phyloP scores from a whole-genome alignment of 2,888 invertebrate genomes.

The Dynastes grantii region DNA sequence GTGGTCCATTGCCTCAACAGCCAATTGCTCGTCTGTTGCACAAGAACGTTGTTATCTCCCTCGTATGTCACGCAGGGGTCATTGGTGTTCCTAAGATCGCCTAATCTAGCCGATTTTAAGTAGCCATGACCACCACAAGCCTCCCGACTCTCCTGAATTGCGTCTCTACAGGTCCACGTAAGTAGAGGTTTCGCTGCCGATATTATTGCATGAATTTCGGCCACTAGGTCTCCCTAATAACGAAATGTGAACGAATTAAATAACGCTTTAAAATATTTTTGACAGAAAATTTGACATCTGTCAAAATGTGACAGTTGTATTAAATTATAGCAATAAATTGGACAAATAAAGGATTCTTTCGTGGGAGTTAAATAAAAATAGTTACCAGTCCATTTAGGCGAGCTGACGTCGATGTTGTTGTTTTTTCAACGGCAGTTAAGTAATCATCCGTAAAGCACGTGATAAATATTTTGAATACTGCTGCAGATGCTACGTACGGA shows the following conservation, averaged over 20 bases:
- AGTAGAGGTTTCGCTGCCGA: slow-evolving; percentile 80
- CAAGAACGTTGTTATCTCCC: slow-evolving; percentile 95
- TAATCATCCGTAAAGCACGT: slow-evolving; percentile 78
- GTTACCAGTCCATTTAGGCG: slow-evolving; percentile 64
- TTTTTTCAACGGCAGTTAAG: slow-evolving; percentile 79
- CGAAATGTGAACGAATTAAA: background rate
- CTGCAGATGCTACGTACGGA: slow-evolving; percentile 82
- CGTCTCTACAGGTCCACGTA: slow-evolving; percentile 84
- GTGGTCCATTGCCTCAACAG: slow-evolving; percentile 79
- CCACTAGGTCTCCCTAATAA: slow-evolving; percentile 77
- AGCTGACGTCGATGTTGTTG: slow-evolving; percentile 69
- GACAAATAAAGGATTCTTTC: no score
- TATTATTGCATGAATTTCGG: slow-evolving; percentile 81
- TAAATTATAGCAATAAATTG: no score
- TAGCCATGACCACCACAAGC: slow-evolving; percentile 93
- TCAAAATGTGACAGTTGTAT: no score
- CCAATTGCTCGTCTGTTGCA: slow-evolving; percentile 94
- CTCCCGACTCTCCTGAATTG: slow-evolving; percentile 87
- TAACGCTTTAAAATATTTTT: background rate
- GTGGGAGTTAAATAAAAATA: background rate
- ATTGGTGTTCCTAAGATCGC: slow-evolving; percentile 87
- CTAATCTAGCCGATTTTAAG: slow-evolving; percentile 86
- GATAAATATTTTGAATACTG: slow-evolving; percentile 79
- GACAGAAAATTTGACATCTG: no score
- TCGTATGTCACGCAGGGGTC: slow-evolving; percentile 95